Evolutionary conservation across 2,888 invertebrate genomes (phyloP).

Genomic region (Prosopocoilus inquinatus): DNA sequence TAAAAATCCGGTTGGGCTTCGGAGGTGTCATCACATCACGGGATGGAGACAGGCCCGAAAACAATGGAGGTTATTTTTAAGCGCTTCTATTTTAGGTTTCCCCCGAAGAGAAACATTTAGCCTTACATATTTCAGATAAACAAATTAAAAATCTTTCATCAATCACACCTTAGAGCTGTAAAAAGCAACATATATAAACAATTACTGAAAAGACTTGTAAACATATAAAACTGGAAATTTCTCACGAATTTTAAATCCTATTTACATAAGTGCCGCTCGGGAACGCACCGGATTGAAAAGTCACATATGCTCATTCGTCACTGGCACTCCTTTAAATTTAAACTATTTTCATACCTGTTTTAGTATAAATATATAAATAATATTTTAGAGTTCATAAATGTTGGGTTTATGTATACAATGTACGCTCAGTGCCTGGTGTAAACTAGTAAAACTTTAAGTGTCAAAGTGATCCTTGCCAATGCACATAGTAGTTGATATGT

Average conservation of each 20-base stretch:
- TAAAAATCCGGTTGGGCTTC: no score
- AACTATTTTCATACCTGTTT: slow-evolving; percentile 2
- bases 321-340: slow-evolving; percentile 2
- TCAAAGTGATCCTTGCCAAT: slow-evolving; percentile 20
- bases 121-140: slow-evolving; percentile 2
- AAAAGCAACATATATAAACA: slow-evolving; percentile 27
- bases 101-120: background rate
- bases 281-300: slow-evolving; percentile 3
- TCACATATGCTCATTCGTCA: slow-evolving; percentile 5
- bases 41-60: no score
- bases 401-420: slow-evolving; percentile 6
- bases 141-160: slow-evolving; percentile 29
- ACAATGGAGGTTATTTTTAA: no score
- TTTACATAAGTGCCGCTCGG: slow-evolving; percentile 3
- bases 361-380: slow-evolving; percentile 9
- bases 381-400: slow-evolving; percentile 9
- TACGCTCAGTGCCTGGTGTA: slow-evolving; percentile 13
- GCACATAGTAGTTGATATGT: slow-evolving; percentile 10
- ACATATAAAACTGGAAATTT: slow-evolving; percentile 24
- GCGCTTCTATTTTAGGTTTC: background rate
- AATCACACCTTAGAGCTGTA: slow-evolving; percentile 23
- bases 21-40: no score
- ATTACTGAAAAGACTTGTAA: slow-evolving; percentile 22
- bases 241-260: slow-evolving; percentile 20
- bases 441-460: slow-evolving; percentile 20